These are phyloP conservation scores for Mobula birostris DNA, from an alignment of 2,113 vertebrate species.

Conservation along the genomic window DNA sequence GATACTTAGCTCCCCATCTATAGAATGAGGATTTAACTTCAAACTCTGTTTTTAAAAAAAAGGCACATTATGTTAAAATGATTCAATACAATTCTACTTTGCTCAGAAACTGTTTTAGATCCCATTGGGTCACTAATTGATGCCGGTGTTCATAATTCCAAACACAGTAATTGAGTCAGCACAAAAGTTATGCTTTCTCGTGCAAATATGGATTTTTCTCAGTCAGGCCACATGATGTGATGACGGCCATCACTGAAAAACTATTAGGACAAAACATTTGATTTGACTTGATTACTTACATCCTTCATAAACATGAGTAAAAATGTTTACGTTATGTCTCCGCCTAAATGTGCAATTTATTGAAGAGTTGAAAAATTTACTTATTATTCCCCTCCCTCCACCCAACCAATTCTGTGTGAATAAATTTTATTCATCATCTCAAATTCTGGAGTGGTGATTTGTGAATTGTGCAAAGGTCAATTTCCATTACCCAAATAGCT, in stretches of 20 bases:
- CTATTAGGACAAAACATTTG: neutral
- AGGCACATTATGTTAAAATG: neutral
- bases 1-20: neutral
- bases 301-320: too few relatives aligned
- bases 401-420: too few relatives aligned
- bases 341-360: too few relatives aligned
- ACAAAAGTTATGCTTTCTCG: neutral
- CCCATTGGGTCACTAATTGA: neutral
- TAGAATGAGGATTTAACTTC: neutral
- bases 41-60: neutral
- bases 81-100: neutral
- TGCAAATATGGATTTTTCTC: neutral
- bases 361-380: too few relatives aligned
- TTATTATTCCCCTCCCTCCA: too few relatives aligned
- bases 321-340: too few relatives aligned
- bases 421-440: too few relatives aligned
- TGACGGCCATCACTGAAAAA: neutral
- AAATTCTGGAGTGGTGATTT: too few relatives aligned
- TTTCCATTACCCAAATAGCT: too few relatives aligned
- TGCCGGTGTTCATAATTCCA: neutral
- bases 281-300: too few relatives aligned
- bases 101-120: neutral
- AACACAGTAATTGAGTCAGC: neutral
- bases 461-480: too few relatives aligned
- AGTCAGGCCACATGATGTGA: neutral